Evolutionary conservation across 2,113 vertebrate species (phyloP), one percentile per base, ranked within the genome.

Genomic region (Hemiscyllium ocellatum): DNA sequence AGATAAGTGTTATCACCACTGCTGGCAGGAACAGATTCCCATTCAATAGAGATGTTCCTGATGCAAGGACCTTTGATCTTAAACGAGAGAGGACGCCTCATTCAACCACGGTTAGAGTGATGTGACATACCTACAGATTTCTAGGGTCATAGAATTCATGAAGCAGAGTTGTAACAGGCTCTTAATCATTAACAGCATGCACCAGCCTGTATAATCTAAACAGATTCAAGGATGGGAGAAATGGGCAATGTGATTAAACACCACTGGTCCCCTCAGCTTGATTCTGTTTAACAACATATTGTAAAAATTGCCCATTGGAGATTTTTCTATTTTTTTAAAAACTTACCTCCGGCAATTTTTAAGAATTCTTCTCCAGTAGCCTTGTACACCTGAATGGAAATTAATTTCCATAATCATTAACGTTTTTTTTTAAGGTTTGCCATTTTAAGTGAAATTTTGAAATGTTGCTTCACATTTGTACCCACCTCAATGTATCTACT

Each of bases 261-360:
- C 86, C 86, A 89, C 4, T 52, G 47, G 56, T 89, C 50, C 2
- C 7, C 22, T 29, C 8, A 52, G 22, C 17, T 83, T 83, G 37
- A 37, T 80, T 37, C 29, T 76, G 10, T 12, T 76, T 76, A 76
- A 33, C 26, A 33, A 33, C 33, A 83, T 19, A 83, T 83, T 83
- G 13, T 83, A 83, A 78, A 72, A 83, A 37, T 37, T 3, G 4
- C 37, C 50, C 86, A 89, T 4, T 91, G 89, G 33, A 61, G 8
- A 68, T 42, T 93, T 33, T 94, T 47, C 37, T 47, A 47, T 47
- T 96, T 94, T 94, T 69, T 33, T 95, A 96, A n/a, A 96, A 96
- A 96, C 99, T 98, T 96, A 99, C 99, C 99, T 98, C 99, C 99
- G 96, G 99, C 99, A 8, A 99, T 99, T 98, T 99, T 99, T 96